Percentiles rank a stretch among this genome's conserved stretches.
These are phyloP conservation scores for Stratiomys singularior DNA, from an alignment of 2,888 invertebrate species.

Conservation along the genomic window DNA sequence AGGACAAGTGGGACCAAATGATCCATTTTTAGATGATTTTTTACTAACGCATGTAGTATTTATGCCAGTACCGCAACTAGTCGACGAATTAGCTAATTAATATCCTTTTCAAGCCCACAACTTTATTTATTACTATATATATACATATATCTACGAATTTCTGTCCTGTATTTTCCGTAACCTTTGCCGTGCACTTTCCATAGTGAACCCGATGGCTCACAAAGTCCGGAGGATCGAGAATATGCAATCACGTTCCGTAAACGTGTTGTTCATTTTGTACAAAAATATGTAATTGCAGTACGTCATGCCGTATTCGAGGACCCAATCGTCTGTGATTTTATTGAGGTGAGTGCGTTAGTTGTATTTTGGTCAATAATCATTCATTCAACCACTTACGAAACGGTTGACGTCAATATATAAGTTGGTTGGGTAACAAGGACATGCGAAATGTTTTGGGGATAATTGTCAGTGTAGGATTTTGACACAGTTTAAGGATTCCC, in stretches of 20 bases:
- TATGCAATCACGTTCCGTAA: conserved; percentile 76
- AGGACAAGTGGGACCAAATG: conserved; percentile 71
- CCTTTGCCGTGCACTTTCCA: conserved; percentile 67
- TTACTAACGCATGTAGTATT: conserved; percentile 84
- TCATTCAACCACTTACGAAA: too few relatives aligned
- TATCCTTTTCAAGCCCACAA: conserved; percentile 71
- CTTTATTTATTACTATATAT: background rate
- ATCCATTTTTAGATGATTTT: conserved; percentile 85
- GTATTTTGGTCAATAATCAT: too few relatives aligned
- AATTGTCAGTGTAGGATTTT: too few relatives aligned
- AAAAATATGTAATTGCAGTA: conserved; percentile 79
- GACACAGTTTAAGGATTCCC: too few relatives aligned
- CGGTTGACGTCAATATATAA: too few relatives aligned
- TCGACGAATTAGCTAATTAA: conserved; percentile 78
- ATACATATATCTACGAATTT: background rate
- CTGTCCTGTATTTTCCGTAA: conserved; percentile 63
- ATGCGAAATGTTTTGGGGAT: too few relatives aligned
- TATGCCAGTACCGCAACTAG: conserved; percentile 79
- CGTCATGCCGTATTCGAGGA: conserved; percentile 81
- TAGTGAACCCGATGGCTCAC: conserved; percentile 66
- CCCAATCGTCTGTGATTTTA: conserved; percentile 75
- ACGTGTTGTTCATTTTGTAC: conserved; percentile 81
- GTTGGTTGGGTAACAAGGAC: too few relatives aligned
- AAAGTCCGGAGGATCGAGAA: conserved; percentile 72
- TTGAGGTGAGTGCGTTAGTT: conserved; percentile 68